Percentiles rank a stretch among this genome's conserved stretches.
These are phyloP conservation scores for Campaea margaritaria DNA, from an alignment of 2,888 invertebrate species.

Conservation along the genomic window DNA sequence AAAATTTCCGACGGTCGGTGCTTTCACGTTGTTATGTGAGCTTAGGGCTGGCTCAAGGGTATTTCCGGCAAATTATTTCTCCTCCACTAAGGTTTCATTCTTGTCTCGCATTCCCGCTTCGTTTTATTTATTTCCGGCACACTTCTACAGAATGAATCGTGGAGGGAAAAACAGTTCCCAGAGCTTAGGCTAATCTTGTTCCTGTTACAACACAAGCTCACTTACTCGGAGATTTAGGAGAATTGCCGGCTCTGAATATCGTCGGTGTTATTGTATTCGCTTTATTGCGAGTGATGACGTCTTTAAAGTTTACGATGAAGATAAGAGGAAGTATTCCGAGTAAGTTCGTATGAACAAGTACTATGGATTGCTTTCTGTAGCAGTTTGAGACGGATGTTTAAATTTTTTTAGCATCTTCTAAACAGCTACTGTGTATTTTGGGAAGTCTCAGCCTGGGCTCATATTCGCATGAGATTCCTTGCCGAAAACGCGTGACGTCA, in stretches of 20 bases:
- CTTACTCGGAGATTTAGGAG: conserved; percentile 65
- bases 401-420: too few species aligned
- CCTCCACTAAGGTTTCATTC: conserved; percentile 51
- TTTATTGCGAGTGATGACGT: conserved; percentile 36
- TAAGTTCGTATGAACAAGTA: neutral
- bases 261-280: conserved; percentile 44
- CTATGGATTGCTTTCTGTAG: neutral
- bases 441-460: too few species aligned
- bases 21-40: conserved; percentile 44
- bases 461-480: too few species aligned
- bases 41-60: conserved; percentile 45
- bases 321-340: neutral
- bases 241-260: conserved; percentile 56
- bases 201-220: conserved; percentile 63
- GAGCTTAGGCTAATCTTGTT: conserved; percentile 68
- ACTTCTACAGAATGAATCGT: conserved; percentile 61
- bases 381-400: too few species aligned
- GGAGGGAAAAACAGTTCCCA: conserved; percentile 67
- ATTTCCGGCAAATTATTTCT: conserved; percentile 53
- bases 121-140: conserved; percentile 63
- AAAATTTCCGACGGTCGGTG: conserved; percentile 41
- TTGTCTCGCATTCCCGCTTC: conserved; percentile 52
- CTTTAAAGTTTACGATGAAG: conserved; percentile 27
- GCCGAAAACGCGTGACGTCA: too few species aligned
- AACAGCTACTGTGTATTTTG: too few species aligned